phyloP scores from a whole-genome alignment of 2,113 vertebrate genomes.

The Callorhinus ursinus region DNA sequence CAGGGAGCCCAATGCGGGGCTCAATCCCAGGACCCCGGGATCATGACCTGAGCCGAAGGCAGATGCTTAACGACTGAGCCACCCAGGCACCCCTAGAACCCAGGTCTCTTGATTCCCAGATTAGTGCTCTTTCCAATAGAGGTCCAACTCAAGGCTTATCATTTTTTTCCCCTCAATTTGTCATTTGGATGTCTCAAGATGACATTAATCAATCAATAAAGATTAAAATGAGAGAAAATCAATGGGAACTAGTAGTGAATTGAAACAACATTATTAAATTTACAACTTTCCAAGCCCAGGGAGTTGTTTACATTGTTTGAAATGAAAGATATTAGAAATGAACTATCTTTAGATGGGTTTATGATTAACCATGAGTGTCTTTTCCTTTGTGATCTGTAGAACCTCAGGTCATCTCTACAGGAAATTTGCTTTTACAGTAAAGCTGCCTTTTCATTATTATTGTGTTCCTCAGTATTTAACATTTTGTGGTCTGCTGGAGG shows the following conservation, averaged over 20 bases:
- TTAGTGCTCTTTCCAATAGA: conserved; percentile 1
- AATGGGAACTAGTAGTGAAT: conserved; percentile 79
- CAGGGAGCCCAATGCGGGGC: too few relatives aligned
- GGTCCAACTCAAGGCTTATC: conserved; percentile 58
- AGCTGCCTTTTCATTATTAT: conserved; percentile 55
- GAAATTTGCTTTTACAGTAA: conserved; percentile 69
- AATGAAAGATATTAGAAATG: conserved; percentile 77
- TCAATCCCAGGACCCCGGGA: too few relatives aligned
- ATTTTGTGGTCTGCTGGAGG: conserved; percentile 59
- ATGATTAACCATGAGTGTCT: conserved; percentile 64
- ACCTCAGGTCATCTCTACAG: conserved; percentile 56
- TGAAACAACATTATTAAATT: conserved; percentile 84
- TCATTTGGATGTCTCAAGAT: conserved; percentile 77
- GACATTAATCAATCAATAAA: conserved; percentile 81
- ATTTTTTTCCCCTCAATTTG: conserved; percentile 75
- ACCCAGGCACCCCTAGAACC: neutral
- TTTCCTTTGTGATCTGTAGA: conserved; percentile 71
- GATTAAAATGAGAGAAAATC: conserved; percentile 83
- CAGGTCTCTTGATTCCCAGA: neutral
- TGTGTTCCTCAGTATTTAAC: conserved; percentile 63
- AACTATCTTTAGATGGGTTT: conserved; percentile 69
- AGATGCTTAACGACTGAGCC: too few relatives aligned
- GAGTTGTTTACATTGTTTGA: conserved; percentile 72
- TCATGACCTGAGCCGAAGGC: too few relatives aligned
- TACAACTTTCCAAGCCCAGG: conserved; percentile 60